Percentiles rank a stretch among this genome's conserved stretches.
Conservation (phyloP, 2,113 vertebrate species). For the Charina bottae region DNA sequence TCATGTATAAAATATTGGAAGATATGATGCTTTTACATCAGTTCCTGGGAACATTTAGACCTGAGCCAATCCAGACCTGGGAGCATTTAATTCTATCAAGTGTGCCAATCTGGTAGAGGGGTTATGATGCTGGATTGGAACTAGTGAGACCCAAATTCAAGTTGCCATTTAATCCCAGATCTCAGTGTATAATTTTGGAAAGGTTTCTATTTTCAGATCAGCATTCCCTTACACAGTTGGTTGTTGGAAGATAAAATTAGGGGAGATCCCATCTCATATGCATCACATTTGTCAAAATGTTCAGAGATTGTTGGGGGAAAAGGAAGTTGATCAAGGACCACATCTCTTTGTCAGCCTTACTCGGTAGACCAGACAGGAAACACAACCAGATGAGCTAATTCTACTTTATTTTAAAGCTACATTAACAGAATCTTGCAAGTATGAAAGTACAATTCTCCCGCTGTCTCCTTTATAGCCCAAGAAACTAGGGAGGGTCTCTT, state of each 20-base stretch:
- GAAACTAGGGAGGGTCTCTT: too few species aligned
- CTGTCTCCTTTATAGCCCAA: too few species aligned
- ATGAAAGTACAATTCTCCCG: too few species aligned
- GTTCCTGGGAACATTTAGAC: not conserved
- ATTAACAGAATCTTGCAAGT: too few species aligned
- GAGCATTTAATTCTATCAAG: not conserved
- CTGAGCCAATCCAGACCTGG: not conserved
- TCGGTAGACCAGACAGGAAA: too few species aligned
- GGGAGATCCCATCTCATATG: not conserved
- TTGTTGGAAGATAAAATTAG: not conserved
- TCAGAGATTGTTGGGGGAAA: not conserved
- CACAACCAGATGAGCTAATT: too few species aligned
- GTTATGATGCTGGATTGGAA: not conserved
- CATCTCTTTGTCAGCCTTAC: not conserved
- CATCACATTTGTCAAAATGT: not conserved
- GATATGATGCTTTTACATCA: not conserved
- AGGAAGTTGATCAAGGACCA: not conserved
- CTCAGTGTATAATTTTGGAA: not conserved
- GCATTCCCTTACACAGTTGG: not conserved
- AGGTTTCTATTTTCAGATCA: not conserved
- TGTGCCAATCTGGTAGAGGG: not conserved
- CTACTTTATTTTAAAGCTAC: too few species aligned
- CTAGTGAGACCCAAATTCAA: not conserved
- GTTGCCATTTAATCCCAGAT: not conserved
- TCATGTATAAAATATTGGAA: not conserved